Evolutionary conservation across 2,888 invertebrate species (phyloP), one percentile per base, ranked within the genome.

Genomic region (Phyllotreta striolata): DNA sequence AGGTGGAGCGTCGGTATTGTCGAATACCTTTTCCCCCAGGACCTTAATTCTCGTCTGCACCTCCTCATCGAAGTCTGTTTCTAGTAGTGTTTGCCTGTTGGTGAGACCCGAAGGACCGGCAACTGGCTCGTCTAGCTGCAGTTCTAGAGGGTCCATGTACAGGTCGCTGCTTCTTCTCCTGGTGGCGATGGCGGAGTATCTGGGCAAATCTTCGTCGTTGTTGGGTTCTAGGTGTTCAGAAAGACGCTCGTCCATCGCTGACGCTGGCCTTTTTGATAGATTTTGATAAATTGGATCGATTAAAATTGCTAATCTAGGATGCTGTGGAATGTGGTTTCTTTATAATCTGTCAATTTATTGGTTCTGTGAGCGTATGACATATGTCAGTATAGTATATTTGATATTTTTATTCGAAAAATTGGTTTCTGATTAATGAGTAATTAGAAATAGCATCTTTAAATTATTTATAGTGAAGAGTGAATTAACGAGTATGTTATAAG

Each of bases 101-200:
- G 47, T 39, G 6, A 61, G 7, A 34, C 54, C 49, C 6, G 63
- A 62, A 0, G 44, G 1, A 8, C 51, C 37, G 1, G 51, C 51
- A 34, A n/a, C 7, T 1, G 47, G 47, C 12, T 47, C 14, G 8
- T 47, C 24, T 24, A 47, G 9, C 14, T 47, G 6, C 8, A 47
- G 4, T 34, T 47, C 47, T 51, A 51, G 37, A 9, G 79, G 79
- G 66, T 76, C 74, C 51, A 78, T 65, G 71, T 80, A 80, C 51
- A 79, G 74, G 64, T 80, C 80, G 63, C 79, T 79, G 63, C 79
- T 80, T 63, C 76, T 71, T 70, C 75, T 66, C 38, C 71, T 72
- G 65, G 72, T 43, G 43, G 51, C 51, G 14, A 61, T 37, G 38
- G 51, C 72, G 35, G 68, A 65, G 66, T 60, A 57, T 55, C 52